Conservation (phyloP, 2,113 vertebrate species). For the Syrrhaptes paradoxus region DNA sequence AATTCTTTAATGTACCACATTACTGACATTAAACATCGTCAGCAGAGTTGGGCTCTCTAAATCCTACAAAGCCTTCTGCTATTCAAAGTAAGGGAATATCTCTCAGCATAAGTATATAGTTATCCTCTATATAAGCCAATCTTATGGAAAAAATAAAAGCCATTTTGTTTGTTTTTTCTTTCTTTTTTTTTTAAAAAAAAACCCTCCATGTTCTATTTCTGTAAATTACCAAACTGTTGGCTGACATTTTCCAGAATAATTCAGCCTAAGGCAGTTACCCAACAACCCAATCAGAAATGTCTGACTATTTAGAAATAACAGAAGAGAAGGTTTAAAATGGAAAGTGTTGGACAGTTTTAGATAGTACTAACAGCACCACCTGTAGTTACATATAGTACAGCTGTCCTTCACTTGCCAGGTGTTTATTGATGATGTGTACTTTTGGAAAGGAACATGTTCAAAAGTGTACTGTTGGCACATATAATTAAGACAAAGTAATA, state of each 20-base stretch:
- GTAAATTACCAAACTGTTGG: background rate
- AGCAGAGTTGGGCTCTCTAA: background rate
- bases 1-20: background rate
- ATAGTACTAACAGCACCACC: background rate
- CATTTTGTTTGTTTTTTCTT: background rate
- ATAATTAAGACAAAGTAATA: constrained; percentile 32
- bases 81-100: background rate
- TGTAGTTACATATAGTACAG: background rate
- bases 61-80: background rate
- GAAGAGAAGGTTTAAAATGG: background rate
- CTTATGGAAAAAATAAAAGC: background rate
- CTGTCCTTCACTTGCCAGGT: background rate
- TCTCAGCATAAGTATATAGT: background rate
- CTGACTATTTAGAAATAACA: background rate
- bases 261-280: background rate
- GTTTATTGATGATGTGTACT: background rate
- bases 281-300: background rate
- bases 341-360: background rate
- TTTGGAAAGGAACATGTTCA: background rate
- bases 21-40: background rate
- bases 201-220: background rate
- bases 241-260: constrained; percentile 32
- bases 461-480: background rate
- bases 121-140: background rate
- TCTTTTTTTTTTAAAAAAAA: too few relatives aligned